phyloP scores from a whole-genome alignment of 2,888 invertebrate species.

The Cephus rjabovi region DNA sequence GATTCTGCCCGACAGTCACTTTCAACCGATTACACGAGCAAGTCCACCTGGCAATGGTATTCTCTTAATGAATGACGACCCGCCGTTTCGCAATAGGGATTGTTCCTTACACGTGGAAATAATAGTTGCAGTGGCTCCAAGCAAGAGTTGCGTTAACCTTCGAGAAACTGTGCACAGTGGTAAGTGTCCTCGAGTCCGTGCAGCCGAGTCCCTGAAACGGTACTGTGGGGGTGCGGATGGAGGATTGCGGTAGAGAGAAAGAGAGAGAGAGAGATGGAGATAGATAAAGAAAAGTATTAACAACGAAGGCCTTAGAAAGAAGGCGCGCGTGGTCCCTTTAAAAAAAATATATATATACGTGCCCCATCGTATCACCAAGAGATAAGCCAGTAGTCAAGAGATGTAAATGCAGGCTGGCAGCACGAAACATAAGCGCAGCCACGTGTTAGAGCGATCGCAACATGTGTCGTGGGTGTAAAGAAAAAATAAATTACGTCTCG shows the following conservation, averaged over 20 bases:
- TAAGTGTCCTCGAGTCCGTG: background rate
- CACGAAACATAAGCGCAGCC: slow-evolving; percentile 24
- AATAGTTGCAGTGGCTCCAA: background rate
- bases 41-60: background rate
- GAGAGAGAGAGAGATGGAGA: no score
- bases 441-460: slow-evolving; percentile 40
- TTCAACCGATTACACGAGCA: slow-evolving; percentile 19
- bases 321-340: background rate
- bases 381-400: background rate
- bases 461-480: slow-evolving; percentile 56
- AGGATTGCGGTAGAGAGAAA: background rate
- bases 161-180: background rate
- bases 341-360: background rate
- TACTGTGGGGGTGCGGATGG: background rate
- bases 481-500: slow-evolving; percentile 54
- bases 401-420: slow-evolving; percentile 10
- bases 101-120: background rate
- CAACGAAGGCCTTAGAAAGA: background rate
- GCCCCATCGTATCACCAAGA: background rate
- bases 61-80: background rate
- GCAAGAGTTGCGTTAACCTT: background rate
- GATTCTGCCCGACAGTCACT: slow-evolving; percentile 36
- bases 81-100: background rate
- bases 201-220: background rate
- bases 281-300: background rate